Percentiles rank a stretch among this genome's conserved stretches.
Conservation (phyloP, 2,797 vertebrate species). For the Danio tinwini region DNA sequence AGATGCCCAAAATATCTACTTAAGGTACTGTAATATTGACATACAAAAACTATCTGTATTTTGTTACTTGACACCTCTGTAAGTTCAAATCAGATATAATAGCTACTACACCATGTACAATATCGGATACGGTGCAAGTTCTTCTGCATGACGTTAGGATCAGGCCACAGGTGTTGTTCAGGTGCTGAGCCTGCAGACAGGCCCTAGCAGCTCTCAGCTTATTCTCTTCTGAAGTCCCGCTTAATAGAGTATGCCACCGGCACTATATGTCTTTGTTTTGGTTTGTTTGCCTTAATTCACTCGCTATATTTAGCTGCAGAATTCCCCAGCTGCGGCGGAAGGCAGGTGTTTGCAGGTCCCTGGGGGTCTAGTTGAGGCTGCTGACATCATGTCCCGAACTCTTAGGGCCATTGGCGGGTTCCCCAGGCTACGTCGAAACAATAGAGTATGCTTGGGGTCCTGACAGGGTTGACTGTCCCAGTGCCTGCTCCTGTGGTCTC, state of each 20-base stretch:
- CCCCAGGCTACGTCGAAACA: conserved; percentile 59
- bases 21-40: too few species aligned
- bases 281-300: conserved; percentile 70
- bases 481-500: conserved; percentile 72
- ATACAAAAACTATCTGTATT: too few species aligned
- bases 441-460: conserved; percentile 67
- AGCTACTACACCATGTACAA: neutral
- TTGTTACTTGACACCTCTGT: too few species aligned
- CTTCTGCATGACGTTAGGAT: neutral
- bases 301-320: conserved; percentile 76
- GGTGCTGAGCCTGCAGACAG: conserved; percentile 66
- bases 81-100: neutral
- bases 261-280: conserved; percentile 69
- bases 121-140: neutral
- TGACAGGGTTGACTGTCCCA: conserved; percentile 62
- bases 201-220: conserved; percentile 50
- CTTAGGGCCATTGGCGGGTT: conserved; percentile 69
- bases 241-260: conserved; percentile 62
- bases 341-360: conserved; percentile 75
- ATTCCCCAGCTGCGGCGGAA: conserved; percentile 74
- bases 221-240: conserved; percentile 70
- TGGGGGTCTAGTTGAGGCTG: conserved; percentile 38
- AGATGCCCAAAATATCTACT: too few species aligned
- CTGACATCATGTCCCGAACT: conserved; percentile 77
- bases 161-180: conserved; percentile 67